These are phyloP conservation scores for Acronicta alni DNA, from an alignment of 2,888 invertebrate species.

Conservation along the genomic window DNA sequence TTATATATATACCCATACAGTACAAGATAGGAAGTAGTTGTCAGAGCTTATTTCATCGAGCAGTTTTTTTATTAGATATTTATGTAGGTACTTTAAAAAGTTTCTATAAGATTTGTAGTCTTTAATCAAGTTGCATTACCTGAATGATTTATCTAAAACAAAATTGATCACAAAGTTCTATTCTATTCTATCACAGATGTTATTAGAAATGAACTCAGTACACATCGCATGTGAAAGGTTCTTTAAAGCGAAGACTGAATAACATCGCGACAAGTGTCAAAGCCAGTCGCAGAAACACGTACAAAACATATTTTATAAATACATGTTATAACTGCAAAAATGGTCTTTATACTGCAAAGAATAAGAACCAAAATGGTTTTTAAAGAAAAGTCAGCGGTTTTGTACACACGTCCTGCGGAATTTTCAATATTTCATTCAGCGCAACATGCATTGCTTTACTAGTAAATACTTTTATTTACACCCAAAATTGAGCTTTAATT, in stretches of 20 bases:
- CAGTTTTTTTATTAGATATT: too few relatives aligned
- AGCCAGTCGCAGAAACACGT: slow-evolving; percentile 65
- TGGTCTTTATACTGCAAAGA: slow-evolving; percentile 25
- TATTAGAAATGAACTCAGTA: background rate
- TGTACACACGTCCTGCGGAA: slow-evolving; percentile 65
- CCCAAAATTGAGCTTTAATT: slow-evolving; percentile 39
- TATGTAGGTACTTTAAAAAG: too few relatives aligned
- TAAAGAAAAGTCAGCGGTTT: slow-evolving; percentile 45
- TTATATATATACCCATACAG: too few relatives aligned
- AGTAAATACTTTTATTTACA: slow-evolving; percentile 50
- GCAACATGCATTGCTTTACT: slow-evolving; percentile 66
- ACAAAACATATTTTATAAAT: slow-evolving; percentile 43
- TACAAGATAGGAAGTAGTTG: too few relatives aligned
- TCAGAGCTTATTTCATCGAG: too few relatives aligned
- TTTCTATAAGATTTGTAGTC: too few relatives aligned
- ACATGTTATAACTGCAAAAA: slow-evolving; percentile 35
- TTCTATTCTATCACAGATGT: background rate
- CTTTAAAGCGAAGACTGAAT: slow-evolving; percentile 61
- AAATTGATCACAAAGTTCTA: background rate
- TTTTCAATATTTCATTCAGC: slow-evolving; percentile 75
- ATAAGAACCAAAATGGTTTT: slow-evolving; percentile 34
- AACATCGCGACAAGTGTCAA: slow-evolving; percentile 76
- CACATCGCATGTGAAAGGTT: slow-evolving; percentile 30
- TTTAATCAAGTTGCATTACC: background rate
- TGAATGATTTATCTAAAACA: background rate